Evolutionary conservation across 2,113 vertebrate genomes (phyloP).

Genomic region (Ameiurus melas): DNA sequence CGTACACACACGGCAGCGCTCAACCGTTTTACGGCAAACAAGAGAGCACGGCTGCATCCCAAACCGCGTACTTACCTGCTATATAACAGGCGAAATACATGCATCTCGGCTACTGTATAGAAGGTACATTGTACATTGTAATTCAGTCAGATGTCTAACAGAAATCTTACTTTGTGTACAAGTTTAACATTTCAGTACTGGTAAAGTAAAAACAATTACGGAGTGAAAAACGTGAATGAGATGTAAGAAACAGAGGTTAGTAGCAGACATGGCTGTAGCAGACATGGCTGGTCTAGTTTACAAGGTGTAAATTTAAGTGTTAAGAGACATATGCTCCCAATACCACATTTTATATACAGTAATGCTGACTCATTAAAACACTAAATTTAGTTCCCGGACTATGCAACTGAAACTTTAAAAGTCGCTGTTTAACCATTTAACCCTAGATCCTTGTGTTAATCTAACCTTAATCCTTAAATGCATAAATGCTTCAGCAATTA

Average conservation of each 20-base stretch:
- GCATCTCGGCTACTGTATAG: too few species aligned
- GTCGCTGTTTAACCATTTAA: not conserved
- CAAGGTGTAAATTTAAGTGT: not conserved
- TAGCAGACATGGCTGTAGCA: not conserved
- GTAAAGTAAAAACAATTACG: not conserved
- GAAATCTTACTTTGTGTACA: not conserved
- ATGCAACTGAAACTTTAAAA: conserved; percentile 54
- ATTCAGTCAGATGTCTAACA: not conserved
- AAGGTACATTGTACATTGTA: not conserved
- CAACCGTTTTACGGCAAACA: too few species aligned
- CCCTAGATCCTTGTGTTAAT: not conserved
- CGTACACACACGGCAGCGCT: too few species aligned
- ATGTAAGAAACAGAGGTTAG: not conserved
- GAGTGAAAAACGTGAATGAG: not conserved
- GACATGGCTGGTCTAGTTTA: not conserved
- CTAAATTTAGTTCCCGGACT: conserved; percentile 39
- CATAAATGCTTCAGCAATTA: too few species aligned
- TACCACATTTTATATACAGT: not conserved
- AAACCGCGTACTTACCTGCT: too few species aligned
- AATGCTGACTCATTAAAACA: conserved; percentile 26
- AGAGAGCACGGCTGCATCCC: too few species aligned
- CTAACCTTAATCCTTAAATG: not conserved
- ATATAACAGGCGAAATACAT: too few species aligned
- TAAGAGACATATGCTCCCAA: not conserved
- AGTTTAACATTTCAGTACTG: not conserved